Base-by-base conservation (phyloP, 2,888 invertebrate species). In the Belgica antarctica region DNA sequence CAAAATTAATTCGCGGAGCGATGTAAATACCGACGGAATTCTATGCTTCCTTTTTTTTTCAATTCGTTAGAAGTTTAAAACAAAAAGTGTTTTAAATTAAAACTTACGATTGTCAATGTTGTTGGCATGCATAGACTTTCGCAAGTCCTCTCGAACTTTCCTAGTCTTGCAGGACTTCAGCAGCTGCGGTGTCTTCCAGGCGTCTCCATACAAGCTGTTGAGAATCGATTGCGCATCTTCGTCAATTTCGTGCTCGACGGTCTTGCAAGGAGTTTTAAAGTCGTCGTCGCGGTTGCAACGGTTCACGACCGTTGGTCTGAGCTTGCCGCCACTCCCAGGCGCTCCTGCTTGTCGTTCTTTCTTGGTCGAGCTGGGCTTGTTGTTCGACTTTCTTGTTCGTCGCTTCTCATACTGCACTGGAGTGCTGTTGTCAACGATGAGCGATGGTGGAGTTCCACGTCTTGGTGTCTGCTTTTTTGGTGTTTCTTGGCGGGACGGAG, bases 121-220 rank as follows among this genome's bases (percentile, higher is more conserved):
- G 77, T 77, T 2, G 71, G 75, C 28, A 78, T 15, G 22, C 8
- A 15, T 19, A 12, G 59, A 69, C 36, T 71, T 41, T 1, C 31
- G 22, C 17, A 25, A 22, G 24, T 59, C 17, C 4, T 66, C 41
- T 7, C 24, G 46, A 27, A 27, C 24, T 12, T 2, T 34, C 19
- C 66, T 71, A 5, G 65, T 27, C 12, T 63, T 62, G 36, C 28
- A 72, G 0, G 76, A 76, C 28, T 75, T 75, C 25, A 80, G 75
- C 0, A 78, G 75, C 47, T 79, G 77, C 0, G 80, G 80, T 0
- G 80, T 80, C 72, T 78, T 76, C 80, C 80, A 80, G 1, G 75
- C 70, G 46, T 77, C 75, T 1, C 80, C 80, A 70, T 80, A 80
- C 0, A 79, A 61, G 72, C 79, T 73, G 61, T 75, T 77, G 2